Conservation (phyloP, 2,888 invertebrate species). For the Ormia ochracea region DNA sequence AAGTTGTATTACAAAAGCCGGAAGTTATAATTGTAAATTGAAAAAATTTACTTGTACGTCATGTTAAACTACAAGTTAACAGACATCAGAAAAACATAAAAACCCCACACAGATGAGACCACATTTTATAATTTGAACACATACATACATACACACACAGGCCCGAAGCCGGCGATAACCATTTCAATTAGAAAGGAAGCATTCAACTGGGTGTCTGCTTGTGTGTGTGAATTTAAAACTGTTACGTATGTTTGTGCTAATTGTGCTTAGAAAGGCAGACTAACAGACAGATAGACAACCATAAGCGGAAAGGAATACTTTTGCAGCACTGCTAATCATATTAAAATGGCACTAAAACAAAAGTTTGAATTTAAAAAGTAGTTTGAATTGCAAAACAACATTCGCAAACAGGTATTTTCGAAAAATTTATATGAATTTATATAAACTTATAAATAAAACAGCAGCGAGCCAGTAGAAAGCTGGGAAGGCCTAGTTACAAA, state of each 20-base stretch:
- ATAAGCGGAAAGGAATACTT: background rate
- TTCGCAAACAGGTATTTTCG: background rate
- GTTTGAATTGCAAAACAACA: background rate
- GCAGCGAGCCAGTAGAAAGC: too few species aligned
- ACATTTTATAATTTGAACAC: background rate
- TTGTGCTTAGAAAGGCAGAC: background rate
- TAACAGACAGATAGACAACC: conserved; percentile 6
- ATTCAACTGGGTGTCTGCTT: background rate
- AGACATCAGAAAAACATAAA: background rate
- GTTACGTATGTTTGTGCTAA: background rate
- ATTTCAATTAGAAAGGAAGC: conserved; percentile 7
- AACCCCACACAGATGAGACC: background rate
- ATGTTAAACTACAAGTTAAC: conserved; percentile 20
- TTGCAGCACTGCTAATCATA: background rate
- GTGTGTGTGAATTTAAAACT: too few species aligned
- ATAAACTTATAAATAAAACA: too few species aligned
- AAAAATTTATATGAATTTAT: too few species aligned
- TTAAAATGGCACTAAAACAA: background rate
- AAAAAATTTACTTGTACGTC: conserved; percentile 40
- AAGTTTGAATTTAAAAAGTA: background rate
- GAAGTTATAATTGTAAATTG: conserved; percentile 48
- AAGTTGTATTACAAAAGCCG: conserved; percentile 23
- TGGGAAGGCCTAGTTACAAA: too few species aligned
- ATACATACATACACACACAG: background rate
- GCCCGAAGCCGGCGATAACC: background rate